Evolutionary conservation across 2,888 invertebrate genomes (phyloP).

Genomic region (Flexamia atlantica): DNA sequence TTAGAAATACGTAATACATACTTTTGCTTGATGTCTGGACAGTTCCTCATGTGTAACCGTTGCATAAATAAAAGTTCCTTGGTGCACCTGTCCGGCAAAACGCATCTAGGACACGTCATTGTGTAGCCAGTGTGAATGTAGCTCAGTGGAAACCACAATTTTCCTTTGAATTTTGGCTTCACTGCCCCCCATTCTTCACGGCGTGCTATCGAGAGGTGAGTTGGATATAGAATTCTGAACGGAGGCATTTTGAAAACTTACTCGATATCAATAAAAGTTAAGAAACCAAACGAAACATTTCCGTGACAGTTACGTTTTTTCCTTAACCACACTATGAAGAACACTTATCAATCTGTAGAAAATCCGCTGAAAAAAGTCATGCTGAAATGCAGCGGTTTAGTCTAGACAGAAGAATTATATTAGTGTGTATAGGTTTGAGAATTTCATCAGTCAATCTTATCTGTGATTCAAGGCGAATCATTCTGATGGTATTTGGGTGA

Average conservation of each 20-base stretch:
- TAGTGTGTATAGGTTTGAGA: no score
- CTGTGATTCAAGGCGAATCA: no score
- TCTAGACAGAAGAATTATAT: no score
- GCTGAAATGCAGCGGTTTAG: no score
- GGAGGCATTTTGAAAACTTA: neutral
- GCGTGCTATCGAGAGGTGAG: neutral
- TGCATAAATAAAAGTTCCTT: neutral
- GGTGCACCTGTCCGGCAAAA: neutral
- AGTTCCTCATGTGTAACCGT: neutral
- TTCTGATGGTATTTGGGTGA: no score
- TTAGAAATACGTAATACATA: neutral
- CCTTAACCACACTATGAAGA: no score
- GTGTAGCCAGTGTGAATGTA: neutral
- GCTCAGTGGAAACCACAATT: neutral
- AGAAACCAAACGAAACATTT: no score
- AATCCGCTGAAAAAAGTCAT: no score
- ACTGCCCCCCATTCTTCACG: neutral
- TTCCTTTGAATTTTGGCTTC: neutral
- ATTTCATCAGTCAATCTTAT: no score
- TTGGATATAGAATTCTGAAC: neutral
- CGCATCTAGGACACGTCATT: neutral
- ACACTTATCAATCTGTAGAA: no score
- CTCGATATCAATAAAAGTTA: no score
- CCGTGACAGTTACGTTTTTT: no score
- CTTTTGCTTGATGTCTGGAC: conserved; percentile 15